Evolutionary conservation across 1,140 invertebrate genomes (phyloP).

Genomic region (Bombus balteatus): DNA sequence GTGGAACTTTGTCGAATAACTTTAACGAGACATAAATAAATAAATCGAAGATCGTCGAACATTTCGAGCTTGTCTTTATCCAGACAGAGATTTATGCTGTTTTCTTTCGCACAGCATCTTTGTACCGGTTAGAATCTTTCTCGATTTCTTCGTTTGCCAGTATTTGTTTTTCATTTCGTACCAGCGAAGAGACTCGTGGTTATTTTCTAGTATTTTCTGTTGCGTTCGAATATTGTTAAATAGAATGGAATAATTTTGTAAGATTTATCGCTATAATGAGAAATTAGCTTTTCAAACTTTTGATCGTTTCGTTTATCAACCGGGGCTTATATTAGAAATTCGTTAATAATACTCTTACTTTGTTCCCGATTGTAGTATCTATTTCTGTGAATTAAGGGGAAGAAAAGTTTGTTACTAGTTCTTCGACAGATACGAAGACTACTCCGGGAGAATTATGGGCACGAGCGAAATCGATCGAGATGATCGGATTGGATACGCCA

Average conservation of each 20-base stretch:
- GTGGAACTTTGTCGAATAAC: constrained; percentile 48
- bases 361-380: not conserved
- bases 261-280: not conserved
- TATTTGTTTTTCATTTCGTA: not conserved
- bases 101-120: not conserved
- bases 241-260: not conserved
- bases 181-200: too few relatives aligned
- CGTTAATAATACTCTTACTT: not conserved
- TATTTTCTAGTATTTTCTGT: too few relatives aligned
- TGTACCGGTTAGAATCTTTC: not conserved
- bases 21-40: constrained; percentile 68
- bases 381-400: not conserved
- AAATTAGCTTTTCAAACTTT: not conserved
- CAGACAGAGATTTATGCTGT: not conserved
- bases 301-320: not conserved
- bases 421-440: constrained; percentile 34
- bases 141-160: not conserved
- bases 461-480: not conserved
- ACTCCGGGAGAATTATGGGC: constrained; percentile 40
- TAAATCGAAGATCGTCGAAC: constrained; percentile 43
- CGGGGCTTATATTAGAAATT: not conserved
- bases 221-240: not conserved
- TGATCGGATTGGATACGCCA: constrained; percentile 24
- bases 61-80: not conserved
- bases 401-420: constrained; percentile 34